Percentiles rank a stretch among this genome's conserved stretches.
These are phyloP conservation scores for Ectemnius cavifrons DNA, from an alignment of 2,888 invertebrate species.

Conservation along the genomic window DNA sequence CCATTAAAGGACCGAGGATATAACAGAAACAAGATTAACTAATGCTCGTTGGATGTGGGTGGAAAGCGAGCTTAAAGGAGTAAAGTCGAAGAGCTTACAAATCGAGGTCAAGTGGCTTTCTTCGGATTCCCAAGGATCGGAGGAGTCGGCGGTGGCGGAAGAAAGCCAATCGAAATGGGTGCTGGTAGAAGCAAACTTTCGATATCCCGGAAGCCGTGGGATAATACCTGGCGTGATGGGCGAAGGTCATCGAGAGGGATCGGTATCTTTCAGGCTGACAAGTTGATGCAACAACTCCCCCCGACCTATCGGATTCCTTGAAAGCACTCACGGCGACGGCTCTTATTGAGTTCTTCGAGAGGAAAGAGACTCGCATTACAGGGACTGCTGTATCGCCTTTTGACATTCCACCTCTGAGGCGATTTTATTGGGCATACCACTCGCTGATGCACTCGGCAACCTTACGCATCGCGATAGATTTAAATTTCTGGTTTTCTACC, in stretches of 20 bases:
- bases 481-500: too few relatives aligned
- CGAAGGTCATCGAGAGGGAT: conserved; percentile 19
- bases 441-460: too few relatives aligned
- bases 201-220: conserved; percentile 30
- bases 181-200: conserved; percentile 27
- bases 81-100: conserved; percentile 9
- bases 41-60: too few relatives aligned
- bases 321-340: conserved; percentile 42
- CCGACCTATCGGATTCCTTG: conserved; percentile 59
- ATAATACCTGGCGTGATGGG: conserved; percentile 43
- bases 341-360: conserved; percentile 45
- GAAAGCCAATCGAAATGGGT: conserved; percentile 31
- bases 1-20: too few relatives aligned
- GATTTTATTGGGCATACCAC: conserved; percentile 44
- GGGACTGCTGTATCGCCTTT: conserved; percentile 50
- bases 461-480: too few relatives aligned
- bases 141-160: conserved; percentile 20
- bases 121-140: conserved; percentile 8
- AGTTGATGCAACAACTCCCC: conserved; percentile 56
- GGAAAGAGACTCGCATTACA: conserved; percentile 27
- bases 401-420: conserved; percentile 52
- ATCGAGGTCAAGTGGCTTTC: conserved; percentile 42
- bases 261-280: conserved; percentile 55
- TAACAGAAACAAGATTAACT: too few relatives aligned
- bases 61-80: too few relatives aligned